Base-by-base conservation (phyloP, 2,797 vertebrate species). In the Siniperca scherzeri region DNA sequence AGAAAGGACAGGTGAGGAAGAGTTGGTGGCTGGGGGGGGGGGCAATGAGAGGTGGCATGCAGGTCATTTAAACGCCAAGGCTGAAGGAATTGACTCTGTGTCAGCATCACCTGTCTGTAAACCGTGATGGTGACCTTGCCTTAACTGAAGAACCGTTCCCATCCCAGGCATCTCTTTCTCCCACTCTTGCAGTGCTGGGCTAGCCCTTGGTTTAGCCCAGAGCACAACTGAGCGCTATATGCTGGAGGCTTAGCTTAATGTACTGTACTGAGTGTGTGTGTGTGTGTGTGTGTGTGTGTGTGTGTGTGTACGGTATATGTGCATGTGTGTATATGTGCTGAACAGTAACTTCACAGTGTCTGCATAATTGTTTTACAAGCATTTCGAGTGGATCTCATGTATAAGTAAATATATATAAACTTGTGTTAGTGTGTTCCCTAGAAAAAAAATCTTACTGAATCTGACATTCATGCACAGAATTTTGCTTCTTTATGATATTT, bases 31-130 rank as follows among this genome's bases (percentile, higher is more conserved):
- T 53, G 46, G 72, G 53, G 46, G 57, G 55, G 48, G 5, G 65
- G 90, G 85, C 70, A 81, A 93, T 94, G 93, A 93, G 82, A 94
- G 90, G 92, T 92, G 86, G 88, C 97, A 96, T 97, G 96, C 96
- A 96, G 89, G 93, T 94, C 92, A 96, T 96, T 96, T 96, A 97
- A 96, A 97, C 96, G 92, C 96, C 96, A 97, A 97, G 96, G 95
- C 96, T 97, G 96, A 96, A 95, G 87, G 91, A 94, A 95, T 74
- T 86, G 85, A 91, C 85, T 90, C 56, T 86, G 82, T 87, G 86
- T 93, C 91, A 94, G 92, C 92, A 94, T 94, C 91, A 93, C 93
- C 89, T 82, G 75, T 94, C 81, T 89, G 87, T 76, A 88, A 88
- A 89, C 77, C 13, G 73, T 89, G 87, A 93, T 87, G 87, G 90